phyloP scores from a whole-genome alignment of 2,113 vertebrate genomes.

The Columbina picui region DNA sequence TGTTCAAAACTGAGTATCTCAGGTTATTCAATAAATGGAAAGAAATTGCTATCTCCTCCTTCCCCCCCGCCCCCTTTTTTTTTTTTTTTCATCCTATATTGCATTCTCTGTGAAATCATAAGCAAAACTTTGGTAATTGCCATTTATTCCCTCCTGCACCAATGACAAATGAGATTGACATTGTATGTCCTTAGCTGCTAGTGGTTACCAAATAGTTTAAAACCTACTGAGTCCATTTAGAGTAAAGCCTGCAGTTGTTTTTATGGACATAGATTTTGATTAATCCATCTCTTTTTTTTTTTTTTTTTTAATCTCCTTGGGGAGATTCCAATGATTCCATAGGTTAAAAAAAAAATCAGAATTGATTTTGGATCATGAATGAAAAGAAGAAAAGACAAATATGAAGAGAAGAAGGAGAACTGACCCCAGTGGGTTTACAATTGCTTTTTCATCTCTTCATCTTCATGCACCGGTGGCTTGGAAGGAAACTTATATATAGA shows the following conservation, averaged over 20 bases:
- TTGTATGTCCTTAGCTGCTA: not conserved
- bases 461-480: not conserved
- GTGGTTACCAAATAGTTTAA: not conserved
- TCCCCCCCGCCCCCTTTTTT: fast-evolving
- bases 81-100: not conserved
- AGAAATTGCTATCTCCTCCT: not conserved
- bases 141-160: not conserved
- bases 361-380: not conserved
- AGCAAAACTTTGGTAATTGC: not conserved
- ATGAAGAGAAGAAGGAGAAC: not conserved
- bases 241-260: not conserved
- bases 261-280: not conserved
- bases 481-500: not conserved
- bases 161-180: not conserved
- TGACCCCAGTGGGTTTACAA: fast-evolving
- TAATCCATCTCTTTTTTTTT: not conserved
- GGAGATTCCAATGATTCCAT: not conserved
- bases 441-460: not conserved
- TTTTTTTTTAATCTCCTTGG: not conserved
- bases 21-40: not conserved
- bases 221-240: not conserved
- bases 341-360: not conserved
- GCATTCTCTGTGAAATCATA: not conserved
- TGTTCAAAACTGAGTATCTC: not conserved
- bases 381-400: not conserved